Evolutionary conservation across 2,113 vertebrate genomes (phyloP).

Genomic region (Sclerurus mexicanus): DNA sequence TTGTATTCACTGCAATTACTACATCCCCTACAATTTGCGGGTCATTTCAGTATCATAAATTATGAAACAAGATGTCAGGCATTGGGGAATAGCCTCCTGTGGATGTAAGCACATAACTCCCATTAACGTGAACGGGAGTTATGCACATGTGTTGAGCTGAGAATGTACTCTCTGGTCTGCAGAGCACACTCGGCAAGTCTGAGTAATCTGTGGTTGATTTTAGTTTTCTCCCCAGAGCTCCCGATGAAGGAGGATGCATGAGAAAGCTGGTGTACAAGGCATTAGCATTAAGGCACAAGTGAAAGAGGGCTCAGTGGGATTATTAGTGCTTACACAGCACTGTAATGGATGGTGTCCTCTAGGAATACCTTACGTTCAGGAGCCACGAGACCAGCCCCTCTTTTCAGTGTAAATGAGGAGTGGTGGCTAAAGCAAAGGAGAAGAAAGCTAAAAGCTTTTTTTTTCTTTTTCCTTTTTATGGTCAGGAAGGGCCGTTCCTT

Average conservation of each 20-base stretch:
- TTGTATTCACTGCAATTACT: neutral
- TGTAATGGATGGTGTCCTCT: neutral
- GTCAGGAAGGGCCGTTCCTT: neutral
- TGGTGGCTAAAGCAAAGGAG: neutral
- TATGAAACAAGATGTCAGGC: neutral
- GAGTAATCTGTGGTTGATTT: constrained; percentile 50
- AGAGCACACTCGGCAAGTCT: neutral
- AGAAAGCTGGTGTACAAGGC: neutral
- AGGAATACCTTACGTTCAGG: neutral
- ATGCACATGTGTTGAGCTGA: neutral
- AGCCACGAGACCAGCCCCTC: neutral
- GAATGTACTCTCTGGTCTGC: neutral
- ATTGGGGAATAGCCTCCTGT: neutral
- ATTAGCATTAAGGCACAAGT: constrained; percentile 34
- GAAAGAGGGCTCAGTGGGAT: neutral
- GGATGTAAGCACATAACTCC: neutral
- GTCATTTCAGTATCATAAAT: neutral
- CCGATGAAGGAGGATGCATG: neutral
- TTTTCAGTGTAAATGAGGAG: neutral
- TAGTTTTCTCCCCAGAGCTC: constrained; percentile 36
- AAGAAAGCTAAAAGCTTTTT: neutral
- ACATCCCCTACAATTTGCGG: neutral
- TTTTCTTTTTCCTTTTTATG: neutral
- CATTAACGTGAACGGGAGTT: neutral
- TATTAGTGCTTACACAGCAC: constrained; percentile 5